Evolutionary conservation across 2,797 vertebrate genomes (phyloP).

Genomic region (Pangasius larnaudii): DNA sequence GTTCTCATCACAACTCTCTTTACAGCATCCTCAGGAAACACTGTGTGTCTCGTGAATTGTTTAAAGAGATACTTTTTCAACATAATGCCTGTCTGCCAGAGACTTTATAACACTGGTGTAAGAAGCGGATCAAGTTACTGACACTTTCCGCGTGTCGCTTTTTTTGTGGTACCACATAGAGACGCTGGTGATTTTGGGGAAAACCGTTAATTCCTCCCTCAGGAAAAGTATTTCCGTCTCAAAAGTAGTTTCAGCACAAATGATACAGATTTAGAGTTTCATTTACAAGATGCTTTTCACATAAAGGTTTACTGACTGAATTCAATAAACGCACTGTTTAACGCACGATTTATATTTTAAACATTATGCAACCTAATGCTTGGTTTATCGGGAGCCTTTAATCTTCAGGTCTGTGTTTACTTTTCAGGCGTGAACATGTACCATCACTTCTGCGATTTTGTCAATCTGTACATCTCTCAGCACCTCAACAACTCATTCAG

Average conservation of each 20-base stretch:
- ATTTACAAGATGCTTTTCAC: neutral
- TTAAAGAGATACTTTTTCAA: neutral
- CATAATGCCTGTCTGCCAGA: neutral
- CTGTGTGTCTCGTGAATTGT: neutral
- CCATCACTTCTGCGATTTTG: constrained; percentile 98
- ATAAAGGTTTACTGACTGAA: neutral
- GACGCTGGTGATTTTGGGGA: neutral
- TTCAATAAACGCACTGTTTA: neutral
- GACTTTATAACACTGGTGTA: neutral
- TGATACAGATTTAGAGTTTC: neutral
- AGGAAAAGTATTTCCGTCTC: neutral
- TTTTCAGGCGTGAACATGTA: constrained; percentile 96
- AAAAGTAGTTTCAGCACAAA: neutral
- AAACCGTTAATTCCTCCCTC: neutral
- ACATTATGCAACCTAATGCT: neutral
- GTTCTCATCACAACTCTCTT: neutral
- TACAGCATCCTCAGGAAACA: neutral
- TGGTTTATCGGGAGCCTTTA: neutral
- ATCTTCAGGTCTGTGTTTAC: neutral
- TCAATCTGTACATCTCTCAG: constrained; percentile 96
- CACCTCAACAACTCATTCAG: constrained; percentile 95
- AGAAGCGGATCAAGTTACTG: neutral
- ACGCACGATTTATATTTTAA: neutral
- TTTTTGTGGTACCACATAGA: neutral
- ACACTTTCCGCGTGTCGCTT: neutral